These are phyloP conservation scores for Crematogaster levior DNA, from an alignment of 2,888 invertebrate genomes.

Conservation along the genomic window DNA sequence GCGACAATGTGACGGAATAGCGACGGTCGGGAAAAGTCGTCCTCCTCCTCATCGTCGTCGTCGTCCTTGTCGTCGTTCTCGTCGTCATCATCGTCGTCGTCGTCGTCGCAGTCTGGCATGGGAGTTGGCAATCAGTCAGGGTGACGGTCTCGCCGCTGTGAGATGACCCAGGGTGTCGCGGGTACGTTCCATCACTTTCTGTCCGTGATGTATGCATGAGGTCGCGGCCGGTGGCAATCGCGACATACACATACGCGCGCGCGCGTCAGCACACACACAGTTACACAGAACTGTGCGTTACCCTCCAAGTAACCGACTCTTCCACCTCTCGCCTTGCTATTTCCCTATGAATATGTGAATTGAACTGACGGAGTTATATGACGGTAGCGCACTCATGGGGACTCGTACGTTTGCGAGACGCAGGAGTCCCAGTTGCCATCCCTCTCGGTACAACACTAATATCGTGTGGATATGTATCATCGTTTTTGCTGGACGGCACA, in stretches of 20 bases:
- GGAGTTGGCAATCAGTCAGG: slow-evolving; percentile 84
- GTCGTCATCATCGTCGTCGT: slow-evolving; percentile 14
- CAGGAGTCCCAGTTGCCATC: slow-evolving; percentile 67
- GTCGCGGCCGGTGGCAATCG: slow-evolving; percentile 83
- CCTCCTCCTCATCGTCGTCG: slow-evolving; percentile 41
- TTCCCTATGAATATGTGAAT: slow-evolving; percentile 84
- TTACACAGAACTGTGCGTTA: slow-evolving; percentile 7
- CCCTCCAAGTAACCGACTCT: slow-evolving; percentile 72
- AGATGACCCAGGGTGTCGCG: slow-evolving; percentile 79
- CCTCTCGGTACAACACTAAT: slow-evolving; percentile 68
- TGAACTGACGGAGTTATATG: slow-evolving; percentile 76
- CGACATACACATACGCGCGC: slow-evolving; percentile 69
- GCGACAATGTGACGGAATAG: slow-evolving; percentile 48
- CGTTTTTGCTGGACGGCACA: slow-evolving; percentile 2
- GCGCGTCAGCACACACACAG: background rate
- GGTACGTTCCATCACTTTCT: slow-evolving; percentile 84
- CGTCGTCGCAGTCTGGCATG: slow-evolving; percentile 68
- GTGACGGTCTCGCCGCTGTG: slow-evolving; percentile 75
- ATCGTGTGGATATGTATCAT: slow-evolving; percentile 66
- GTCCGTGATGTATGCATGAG: slow-evolving; percentile 84
- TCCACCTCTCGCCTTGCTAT: slow-evolving; percentile 57
- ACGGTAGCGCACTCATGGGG: slow-evolving; percentile 65
- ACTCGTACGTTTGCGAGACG: slow-evolving; percentile 78
- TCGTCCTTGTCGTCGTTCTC: background rate
- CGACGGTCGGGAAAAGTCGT: slow-evolving; percentile 59